Evolutionary conservation across 2,888 invertebrate genomes (phyloP), one percentile per base, ranked within the genome.

Genomic region (Spatulosminthurus flaviceps): DNA sequence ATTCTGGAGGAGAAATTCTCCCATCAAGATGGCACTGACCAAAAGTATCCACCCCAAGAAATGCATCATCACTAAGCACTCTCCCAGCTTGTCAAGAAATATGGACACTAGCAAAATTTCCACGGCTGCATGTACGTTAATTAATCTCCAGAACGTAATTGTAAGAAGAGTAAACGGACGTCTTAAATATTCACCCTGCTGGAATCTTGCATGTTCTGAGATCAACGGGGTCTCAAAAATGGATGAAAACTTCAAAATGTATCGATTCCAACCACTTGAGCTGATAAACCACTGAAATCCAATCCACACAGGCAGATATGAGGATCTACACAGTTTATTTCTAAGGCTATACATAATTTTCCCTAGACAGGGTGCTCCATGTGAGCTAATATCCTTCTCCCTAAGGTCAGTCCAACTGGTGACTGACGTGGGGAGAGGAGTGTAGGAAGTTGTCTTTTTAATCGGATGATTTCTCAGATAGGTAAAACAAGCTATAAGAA

Each of bases 241-340:
- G 84, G 93, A 91, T 85, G 94, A 94, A 86, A 94, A 95, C 5
- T 93, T 88, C 71, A 92, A 92, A 84, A 95, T 94, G 86, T 94
- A 94, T 34, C 94, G 90, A 88, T 95, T 95, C 95, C 95, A 95
- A 11, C 92, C 92, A 77, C 92, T 88, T 0, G 94, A 94, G 79
- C 93, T 93, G 0, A 94, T 87, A 72, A 93, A 86, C 87, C 95
- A 89, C 87, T 93, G 94, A 81, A 84, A 83, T 61, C 85, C 86
- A 84, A 83, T 87, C 81, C 83, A 86, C 69, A 85, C 61, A 7
- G 86, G 78, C 1, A 73, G 29, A 9, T 73, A 61, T 19, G 60
- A 29, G 26, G 78, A 42, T 42, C 66, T 60, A 22, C 79, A 78
- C 0, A n/a, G 64, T 73, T 72, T 64, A 29, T 73, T 73, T 60